These are phyloP conservation scores for Caerostris extrusa DNA, from an alignment of 1,140 invertebrate species.

Conservation along the genomic window DNA sequence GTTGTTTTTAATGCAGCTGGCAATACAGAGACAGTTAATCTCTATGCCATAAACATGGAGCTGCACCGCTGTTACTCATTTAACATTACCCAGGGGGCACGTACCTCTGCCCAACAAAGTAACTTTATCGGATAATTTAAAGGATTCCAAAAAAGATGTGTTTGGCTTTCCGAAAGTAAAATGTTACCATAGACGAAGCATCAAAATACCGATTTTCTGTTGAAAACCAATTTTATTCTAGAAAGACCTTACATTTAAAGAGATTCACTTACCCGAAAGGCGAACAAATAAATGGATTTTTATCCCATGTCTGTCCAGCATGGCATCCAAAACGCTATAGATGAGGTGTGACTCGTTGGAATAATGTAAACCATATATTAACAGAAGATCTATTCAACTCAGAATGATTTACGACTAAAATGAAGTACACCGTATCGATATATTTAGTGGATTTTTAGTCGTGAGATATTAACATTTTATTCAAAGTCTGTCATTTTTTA, in stretches of 20 bases:
- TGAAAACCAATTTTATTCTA: not conserved
- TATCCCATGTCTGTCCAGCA: not conserved
- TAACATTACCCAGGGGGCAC: too few species aligned
- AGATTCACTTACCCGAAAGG: not conserved
- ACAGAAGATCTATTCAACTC: not conserved
- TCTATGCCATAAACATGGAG: too few species aligned
- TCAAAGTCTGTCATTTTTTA: too few species aligned
- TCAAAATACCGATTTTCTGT: not conserved
- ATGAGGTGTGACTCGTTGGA: not conserved
- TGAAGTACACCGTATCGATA: too few species aligned
- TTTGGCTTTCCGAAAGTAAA: not conserved
- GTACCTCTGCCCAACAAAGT: not conserved
- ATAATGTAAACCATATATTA: not conserved
- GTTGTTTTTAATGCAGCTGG: too few species aligned
- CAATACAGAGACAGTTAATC: too few species aligned
- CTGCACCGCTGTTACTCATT: too few species aligned
- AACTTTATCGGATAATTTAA: not conserved
- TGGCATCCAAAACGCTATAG: not conserved
- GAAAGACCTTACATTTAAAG: not conserved
- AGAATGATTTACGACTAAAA: not conserved
- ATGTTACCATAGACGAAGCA: not conserved
- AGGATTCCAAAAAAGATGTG: not conserved
- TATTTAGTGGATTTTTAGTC: too few species aligned
- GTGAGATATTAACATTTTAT: too few species aligned
- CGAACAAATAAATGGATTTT: not conserved